Evolutionary conservation across 1,140 invertebrate species (phyloP), one percentile per base, ranked within the genome.

Genomic region (Watersipora subatra): DNA sequence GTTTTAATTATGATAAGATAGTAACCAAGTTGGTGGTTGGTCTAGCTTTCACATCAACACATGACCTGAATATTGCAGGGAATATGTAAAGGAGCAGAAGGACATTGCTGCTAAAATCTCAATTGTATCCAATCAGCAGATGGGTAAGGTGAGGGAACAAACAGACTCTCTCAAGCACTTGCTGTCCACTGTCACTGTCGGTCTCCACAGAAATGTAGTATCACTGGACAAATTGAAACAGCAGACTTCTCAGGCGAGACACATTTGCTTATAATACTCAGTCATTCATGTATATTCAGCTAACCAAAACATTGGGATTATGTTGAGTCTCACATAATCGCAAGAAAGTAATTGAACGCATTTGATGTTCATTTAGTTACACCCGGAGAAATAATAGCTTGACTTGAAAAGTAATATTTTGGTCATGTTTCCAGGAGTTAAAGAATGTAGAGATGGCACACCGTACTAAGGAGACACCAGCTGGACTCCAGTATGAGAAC

Each of bases 401-500:
- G n/a, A n/a, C n/a, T n/a, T n/a, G n/a, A n/a, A n/a, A n/a, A n/a
- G n/a, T n/a, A n/a, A n/a, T n/a, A n/a, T n/a, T n/a, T n/a, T n/a
- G n/a, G n/a, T n/a, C n/a, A n/a, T n/a, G n/a, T n/a, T n/a, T n/a
- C n/a, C n/a, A 84, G 82, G 85, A 87, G 64, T 80, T 89, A 34
- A 87, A 88, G 74, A 84, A 86, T 71, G 84, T 87, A 56, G 88
- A 90, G 79, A 89, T 89, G 80, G 86, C 87, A 0, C 87, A 89
- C 71, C 82, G 87, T 67, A 90, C 88, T 0, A 87, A 89, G 68
- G 88, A 89, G 67, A 88, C 86, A 3, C 87, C 88, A 12, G 77
- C 85, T 1, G 86, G 87, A 1, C 78, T 90, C 19, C 88, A 90
- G 73, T 88, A 88, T 75, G 88, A 90, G 75, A 88, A 89, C 72